Base-by-base conservation (phyloP, 2,888 invertebrate species). In the Herminia tarsipennalis region DNA sequence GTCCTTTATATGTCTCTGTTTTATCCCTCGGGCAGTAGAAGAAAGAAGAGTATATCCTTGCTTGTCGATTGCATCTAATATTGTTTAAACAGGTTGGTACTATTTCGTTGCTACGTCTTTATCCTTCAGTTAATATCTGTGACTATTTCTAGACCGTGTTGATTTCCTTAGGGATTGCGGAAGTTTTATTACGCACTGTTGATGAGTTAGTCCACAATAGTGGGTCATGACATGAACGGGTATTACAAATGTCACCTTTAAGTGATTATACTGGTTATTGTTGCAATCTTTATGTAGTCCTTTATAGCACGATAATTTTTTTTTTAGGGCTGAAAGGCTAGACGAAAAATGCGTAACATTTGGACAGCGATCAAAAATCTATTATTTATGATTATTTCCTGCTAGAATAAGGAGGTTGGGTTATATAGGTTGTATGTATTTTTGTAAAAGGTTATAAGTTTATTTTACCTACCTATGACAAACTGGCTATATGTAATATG, bases 111-210 rank as follows among this genome's bases (percentile, higher is more conserved):
- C 42, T 29, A 14, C 39, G 18, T 39, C 16, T 20, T 34, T 56
- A 56, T 48, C 38, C 44, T 51, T 38, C 52, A 39, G 38, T 52
- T 65, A 53, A 71, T 66, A 70, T 73, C 37, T 44, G 49, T 44
- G 49, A 45, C 43, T 62, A 63, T 55, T 60, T 48, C 44, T 55
- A 63, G 46, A 52, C 53, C 39, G 34, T 44, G 52, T 29, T 67
- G 64, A 71, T 73, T 74, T 73, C 74, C 74, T 66, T 12, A 12
- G 64, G 60, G 68, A 37, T 51, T 34, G 18, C 43, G 43, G 58
- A 66, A 64, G 60, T 70, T 70, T 70, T 62, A 68, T 61, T 40
- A 28, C 45, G 37, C 17, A 33, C 35, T 18, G 35, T 22, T 43
- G 33, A 41, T 45, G 45, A 60, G 56, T n/a, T 43, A 37, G 34